These are phyloP conservation scores for Chrysotoxum bicinctum DNA, from an alignment of 2,888 invertebrate genomes.

Conservation along the genomic window DNA sequence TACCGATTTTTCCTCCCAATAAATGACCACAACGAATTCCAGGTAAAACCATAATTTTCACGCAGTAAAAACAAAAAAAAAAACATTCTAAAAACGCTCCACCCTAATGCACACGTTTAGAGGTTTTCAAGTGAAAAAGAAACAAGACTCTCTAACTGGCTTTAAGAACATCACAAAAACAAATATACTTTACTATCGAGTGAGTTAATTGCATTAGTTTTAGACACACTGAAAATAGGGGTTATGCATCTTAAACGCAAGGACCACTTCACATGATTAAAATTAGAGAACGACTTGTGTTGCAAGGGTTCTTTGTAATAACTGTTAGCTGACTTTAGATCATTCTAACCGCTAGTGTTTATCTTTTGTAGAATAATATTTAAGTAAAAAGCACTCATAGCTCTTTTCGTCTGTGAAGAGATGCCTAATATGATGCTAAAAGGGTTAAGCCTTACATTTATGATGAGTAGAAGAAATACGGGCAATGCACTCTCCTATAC, in stretches of 20 bases:
- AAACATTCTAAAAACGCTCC: too few relatives aligned
- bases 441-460: neutral
- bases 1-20: too few relatives aligned
- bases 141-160: neutral
- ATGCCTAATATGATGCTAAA: neutral
- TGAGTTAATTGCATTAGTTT: slow-evolving; percentile 59
- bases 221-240: neutral
- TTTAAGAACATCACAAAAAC: neutral
- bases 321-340: slow-evolving; percentile 2
- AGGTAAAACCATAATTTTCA: too few relatives aligned
- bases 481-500: neutral
- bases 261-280: slow-evolving; percentile 30
- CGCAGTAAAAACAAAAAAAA: too few relatives aligned
- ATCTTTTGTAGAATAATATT: slow-evolving; percentile 9
- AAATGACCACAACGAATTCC: too few relatives aligned
- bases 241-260: neutral
- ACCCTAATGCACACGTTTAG: neutral
- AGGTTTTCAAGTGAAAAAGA: neutral
- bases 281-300: slow-evolving; percentile 35
- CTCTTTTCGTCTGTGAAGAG: neutral
- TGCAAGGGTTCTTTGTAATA: slow-evolving; percentile 10
- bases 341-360: neutral
- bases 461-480: neutral
- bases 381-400: neutral
- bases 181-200: slow-evolving; percentile 17